Evolutionary conservation across 2,113 vertebrate species (phyloP).

Genomic region (Microcebus griseorufus): DNA sequence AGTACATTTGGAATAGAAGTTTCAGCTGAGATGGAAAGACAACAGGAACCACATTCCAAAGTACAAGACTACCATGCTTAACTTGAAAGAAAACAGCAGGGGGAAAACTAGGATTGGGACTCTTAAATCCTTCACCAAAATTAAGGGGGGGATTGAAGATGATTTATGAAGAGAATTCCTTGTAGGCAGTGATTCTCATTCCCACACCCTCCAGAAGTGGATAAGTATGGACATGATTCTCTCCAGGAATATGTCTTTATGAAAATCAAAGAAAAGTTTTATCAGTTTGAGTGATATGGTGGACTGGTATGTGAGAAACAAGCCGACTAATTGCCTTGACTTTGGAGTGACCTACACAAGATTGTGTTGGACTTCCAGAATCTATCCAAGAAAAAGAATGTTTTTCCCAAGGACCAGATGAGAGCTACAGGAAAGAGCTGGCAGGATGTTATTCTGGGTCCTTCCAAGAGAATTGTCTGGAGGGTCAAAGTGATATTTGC

Average conservation of each 20-base stretch:
- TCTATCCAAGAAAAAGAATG: not conserved
- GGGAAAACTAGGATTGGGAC: not conserved
- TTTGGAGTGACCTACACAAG: not conserved
- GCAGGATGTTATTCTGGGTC: not conserved
- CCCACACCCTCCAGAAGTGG: not conserved
- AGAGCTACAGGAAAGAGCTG: not conserved
- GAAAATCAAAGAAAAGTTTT: not conserved
- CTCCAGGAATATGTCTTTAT: not conserved
- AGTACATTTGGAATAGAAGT: not conserved
- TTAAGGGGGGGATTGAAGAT: not conserved
- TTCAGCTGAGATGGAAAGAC: not conserved
- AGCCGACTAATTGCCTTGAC: not conserved
- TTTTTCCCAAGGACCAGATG: not conserved
- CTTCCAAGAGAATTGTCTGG: not conserved
- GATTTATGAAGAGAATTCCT: not conserved
- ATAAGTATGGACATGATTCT: not conserved
- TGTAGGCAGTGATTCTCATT: not conserved
- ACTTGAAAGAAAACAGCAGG: not conserved
- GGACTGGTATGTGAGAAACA: not conserved
- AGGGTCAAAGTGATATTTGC: not conserved
- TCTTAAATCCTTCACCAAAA: not conserved
- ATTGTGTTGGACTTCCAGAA: not conserved
- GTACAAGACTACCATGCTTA: not conserved
- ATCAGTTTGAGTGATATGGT: not conserved
- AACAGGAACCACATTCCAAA: not conserved